Evolutionary conservation across 2,797 vertebrate species (phyloP), one percentile per base, ranked within the genome.

Genomic region (Nothura maculosa): DNA sequence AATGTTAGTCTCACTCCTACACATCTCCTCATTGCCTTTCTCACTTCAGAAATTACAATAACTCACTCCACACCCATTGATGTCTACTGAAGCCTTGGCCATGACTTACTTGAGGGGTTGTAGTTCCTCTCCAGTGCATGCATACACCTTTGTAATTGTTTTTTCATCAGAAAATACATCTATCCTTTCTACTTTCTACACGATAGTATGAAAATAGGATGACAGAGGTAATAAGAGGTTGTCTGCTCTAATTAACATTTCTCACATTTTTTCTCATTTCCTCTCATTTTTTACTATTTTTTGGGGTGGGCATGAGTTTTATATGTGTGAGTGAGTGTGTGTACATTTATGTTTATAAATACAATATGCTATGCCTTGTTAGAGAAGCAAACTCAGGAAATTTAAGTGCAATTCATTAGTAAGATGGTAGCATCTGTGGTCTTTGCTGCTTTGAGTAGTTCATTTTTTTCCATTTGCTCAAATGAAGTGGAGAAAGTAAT

Each of bases 11-110:
- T 67, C 73, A 58, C 17, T 58, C 14, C 17, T 45, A 5, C 28
- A 20, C 55, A 7, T 0, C 9, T 10, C 27, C 32, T 0, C 58
- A 24, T 28, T 68, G 36, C 13, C 3, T 64, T 2, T 80, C 9
- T 60, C 24, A 73, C 38, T 38, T 12, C 38, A 38, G 38, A 38
- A 38, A 38, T 38, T 8, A 47, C 17, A 70, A 28, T 3, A 32
- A 11, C n/a, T 81, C 64, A 18, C 20, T 78, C 12, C 8, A 67
- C 66, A 80, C 4, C 10, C 30, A 64, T 25, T 70, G 57, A 77
- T 74, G 22, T 67, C 52, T 74, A n/a, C 7, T 30, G 16, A 25
- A 62, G 4, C 45, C 38, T 77, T 70, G 14, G 13, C 25, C 42
- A 18, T 38, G 54, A 45, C 10, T 66, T 9, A 28, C 36, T 8